Evolutionary conservation across 1,140 invertebrate species (phyloP).

Genomic region (Dendroctonus valens): DNA sequence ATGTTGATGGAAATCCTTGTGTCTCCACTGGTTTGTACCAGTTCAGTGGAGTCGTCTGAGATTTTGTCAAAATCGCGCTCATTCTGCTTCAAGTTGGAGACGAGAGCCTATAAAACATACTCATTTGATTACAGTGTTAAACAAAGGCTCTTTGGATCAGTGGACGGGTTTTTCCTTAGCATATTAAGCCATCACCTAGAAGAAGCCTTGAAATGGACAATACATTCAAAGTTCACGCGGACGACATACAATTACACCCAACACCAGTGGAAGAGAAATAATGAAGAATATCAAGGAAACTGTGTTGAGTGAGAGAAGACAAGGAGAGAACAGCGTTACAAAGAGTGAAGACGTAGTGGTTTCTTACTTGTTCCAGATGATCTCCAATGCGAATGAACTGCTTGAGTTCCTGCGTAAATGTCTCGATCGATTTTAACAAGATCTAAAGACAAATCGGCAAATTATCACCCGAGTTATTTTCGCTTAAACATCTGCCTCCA

Average conservation of each 20-base stretch:
- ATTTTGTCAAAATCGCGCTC: constrained; percentile 87
- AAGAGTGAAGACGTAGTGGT: background rate
- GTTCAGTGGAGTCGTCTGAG: constrained; percentile 82
- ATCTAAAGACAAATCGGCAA: constrained; percentile 56
- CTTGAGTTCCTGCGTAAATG: constrained; percentile 67
- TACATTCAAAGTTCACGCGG: no score
- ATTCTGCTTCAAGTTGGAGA: constrained; percentile 74
- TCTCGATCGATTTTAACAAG: constrained; percentile 71
- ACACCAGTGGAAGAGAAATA: no score
- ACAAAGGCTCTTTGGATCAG: no score
- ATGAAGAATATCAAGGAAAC: no score
- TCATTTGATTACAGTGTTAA: no score
- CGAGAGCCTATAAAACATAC: constrained; percentile 59
- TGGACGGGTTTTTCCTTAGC: no score
- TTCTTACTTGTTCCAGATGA: constrained; percentile 82
- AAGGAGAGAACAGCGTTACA: no score
- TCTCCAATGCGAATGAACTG: constrained; percentile 73
- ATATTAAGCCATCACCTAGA: constrained; percentile 16
- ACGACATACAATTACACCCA: no score
- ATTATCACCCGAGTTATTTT: background rate
- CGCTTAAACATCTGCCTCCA: constrained; percentile 22
- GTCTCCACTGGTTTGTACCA: constrained; percentile 85
- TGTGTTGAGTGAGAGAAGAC: no score
- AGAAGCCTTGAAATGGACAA: constrained; percentile 13
- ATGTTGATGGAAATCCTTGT: constrained; percentile 86